These are phyloP conservation scores for Puffinus mauretanicus DNA, from an alignment of 2,113 vertebrate species.

Conservation along the genomic window DNA sequence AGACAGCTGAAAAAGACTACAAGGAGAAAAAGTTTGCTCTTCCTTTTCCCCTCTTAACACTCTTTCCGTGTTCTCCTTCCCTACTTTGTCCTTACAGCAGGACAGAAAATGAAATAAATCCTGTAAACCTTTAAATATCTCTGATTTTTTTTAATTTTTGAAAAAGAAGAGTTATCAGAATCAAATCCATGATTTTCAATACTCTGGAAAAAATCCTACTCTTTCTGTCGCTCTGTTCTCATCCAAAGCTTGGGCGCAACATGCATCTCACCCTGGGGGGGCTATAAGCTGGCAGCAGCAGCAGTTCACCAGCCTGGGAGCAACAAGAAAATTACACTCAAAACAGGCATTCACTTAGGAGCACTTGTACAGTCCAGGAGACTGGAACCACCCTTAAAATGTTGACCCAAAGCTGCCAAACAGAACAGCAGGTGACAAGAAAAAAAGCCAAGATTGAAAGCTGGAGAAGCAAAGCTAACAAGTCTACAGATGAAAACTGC, in stretches of 20 bases:
- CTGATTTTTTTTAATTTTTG: background rate
- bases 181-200: background rate
- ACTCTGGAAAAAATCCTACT: background rate
- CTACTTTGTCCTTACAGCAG: background rate
- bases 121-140: background rate
- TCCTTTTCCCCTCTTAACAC: background rate
- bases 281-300: background rate
- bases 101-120: background rate
- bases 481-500: background rate
- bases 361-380: background rate
- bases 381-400: background rate
- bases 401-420: background rate
- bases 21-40: background rate
- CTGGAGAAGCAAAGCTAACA: background rate
- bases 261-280: background rate
- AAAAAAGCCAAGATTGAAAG: background rate
- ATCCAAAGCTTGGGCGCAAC: background rate
- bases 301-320: background rate
- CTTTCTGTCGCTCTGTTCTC: background rate
- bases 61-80: background rate
- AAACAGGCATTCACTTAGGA: background rate
- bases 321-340: background rate
- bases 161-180: background rate
- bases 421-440: background rate
- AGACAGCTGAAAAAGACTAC: background rate